These are phyloP conservation scores for Drosophila leontia DNA, from an alignment of 1,140 invertebrate species.

Conservation along the genomic window DNA sequence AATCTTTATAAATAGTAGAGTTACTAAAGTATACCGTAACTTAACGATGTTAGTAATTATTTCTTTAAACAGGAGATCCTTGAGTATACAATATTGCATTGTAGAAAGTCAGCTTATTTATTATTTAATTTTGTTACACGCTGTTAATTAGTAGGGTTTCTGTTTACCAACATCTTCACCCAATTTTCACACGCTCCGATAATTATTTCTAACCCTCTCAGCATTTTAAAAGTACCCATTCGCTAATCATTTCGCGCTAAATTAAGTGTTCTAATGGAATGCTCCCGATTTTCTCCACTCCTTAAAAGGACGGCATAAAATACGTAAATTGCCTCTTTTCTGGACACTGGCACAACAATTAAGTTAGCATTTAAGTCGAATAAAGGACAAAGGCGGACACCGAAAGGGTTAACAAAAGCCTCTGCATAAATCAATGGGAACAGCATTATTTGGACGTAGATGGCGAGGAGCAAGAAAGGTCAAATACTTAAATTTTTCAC, in stretches of 20 bases:
- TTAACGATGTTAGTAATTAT: neutral
- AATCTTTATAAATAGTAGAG: too few relatives aligned
- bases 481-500: slow-evolving; percentile 70
- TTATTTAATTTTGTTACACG: slow-evolving; percentile 24
- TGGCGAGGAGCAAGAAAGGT: slow-evolving; percentile 59
- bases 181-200: slow-evolving; percentile 26
- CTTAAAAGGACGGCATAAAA: slow-evolving; percentile 46
- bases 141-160: slow-evolving; percentile 29
- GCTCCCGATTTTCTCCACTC: slow-evolving; percentile 30
- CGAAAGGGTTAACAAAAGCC: slow-evolving; percentile 34
- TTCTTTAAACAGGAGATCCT: neutral
- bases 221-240: slow-evolving; percentile 15
- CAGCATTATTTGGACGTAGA: slow-evolving; percentile 74
- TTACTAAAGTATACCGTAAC: too few relatives aligned
- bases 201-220: neutral
- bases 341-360: slow-evolving; percentile 75
- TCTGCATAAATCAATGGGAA: slow-evolving; percentile 79
- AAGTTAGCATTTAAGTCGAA: slow-evolving; percentile 76
- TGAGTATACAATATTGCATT: neutral
- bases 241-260: slow-evolving; percentile 70
- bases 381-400: slow-evolving; percentile 44
- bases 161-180: slow-evolving; percentile 37
- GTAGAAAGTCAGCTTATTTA: neutral
- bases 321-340: slow-evolving; percentile 64
- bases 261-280: slow-evolving; percentile 75